Base-by-base conservation (phyloP, 2,797 vertebrate genomes). In the Megalops cyprinoides region DNA sequence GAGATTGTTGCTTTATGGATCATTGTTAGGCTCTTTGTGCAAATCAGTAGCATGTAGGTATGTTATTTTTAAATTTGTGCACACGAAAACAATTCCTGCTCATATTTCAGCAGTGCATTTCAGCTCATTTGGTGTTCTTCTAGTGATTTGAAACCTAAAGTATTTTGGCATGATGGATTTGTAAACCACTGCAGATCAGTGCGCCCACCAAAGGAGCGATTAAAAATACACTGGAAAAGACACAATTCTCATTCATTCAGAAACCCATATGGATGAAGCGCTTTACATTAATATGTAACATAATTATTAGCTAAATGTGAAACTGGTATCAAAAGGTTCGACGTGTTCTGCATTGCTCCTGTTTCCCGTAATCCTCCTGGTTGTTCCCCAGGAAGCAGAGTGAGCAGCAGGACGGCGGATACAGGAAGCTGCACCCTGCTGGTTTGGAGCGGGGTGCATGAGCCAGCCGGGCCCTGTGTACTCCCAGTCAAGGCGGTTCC, bases 381-480 rank as follows among this genome's bases (percentile, higher is more conserved):
- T 81, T n/a, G 77, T 79, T 90, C 86, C 83, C 85, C 2, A 37
- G 82, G 84, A 88, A 73, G 15, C 65, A 76, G 51, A 2, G 15
- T 18, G 51, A 53, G 3, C 18, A 69, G 37, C 65, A 42, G 65
- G 65, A 69, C 46, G 84, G 81, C 34, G 78, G 84, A 87, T 86
- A 86, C 88, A 89, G 88, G 84, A 87, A 88, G 87, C 83, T 86
- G 85, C 84, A 73, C 74, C 80, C 86, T 82, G 14, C 85, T 88
- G 86, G 90, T 89, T 89, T 89, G 90, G 86, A 88, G 86, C 83
- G 83, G 85, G 83, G 87, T 87, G 37, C 25, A 58, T 51, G 88
- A 86, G 90, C 78, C 88, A 82, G 81, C 86, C 86, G 87, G 87
- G 87, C 87, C 89, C 87, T 86, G 87, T 91, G 84, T 84, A 87